Percentiles rank a stretch among this genome's conserved stretches.
phyloP scores from a whole-genome alignment of 2,888 invertebrate genomes.

The Leucophenga montana region DNA sequence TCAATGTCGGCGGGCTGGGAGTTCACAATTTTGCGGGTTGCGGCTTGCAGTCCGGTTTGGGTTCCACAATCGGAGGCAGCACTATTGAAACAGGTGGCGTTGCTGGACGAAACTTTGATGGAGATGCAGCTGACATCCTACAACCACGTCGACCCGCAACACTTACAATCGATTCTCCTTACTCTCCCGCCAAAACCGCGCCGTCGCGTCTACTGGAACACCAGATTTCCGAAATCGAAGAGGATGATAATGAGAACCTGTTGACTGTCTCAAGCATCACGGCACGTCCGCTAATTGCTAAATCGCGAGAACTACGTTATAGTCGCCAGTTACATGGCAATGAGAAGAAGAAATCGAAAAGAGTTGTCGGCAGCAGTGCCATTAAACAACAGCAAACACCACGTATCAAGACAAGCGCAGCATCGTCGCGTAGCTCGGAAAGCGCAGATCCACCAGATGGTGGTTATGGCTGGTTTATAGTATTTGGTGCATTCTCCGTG shows the following conservation, averaged over 20 bases:
- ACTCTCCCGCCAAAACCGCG: constrained; percentile 52
- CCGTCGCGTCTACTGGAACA: constrained; percentile 71
- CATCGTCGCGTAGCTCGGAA: constrained; percentile 65
- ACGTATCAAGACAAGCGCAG: constrained; percentile 43
- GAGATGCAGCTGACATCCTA: constrained; percentile 35
- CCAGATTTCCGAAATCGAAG: constrained; percentile 75
- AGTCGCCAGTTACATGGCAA: constrained; percentile 58
- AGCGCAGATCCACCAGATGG: constrained; percentile 78
- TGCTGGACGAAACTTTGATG: not conserved
- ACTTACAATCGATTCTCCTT: constrained; percentile 73
- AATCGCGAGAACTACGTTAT: constrained; percentile 77
- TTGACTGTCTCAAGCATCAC: constrained; percentile 83
- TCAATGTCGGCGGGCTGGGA: constrained; percentile 45
- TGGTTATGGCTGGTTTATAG: constrained; percentile 85
- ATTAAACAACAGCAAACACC: not conserved
- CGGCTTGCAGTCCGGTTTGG: constrained; percentile 20
- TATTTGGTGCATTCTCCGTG: constrained; percentile 84
- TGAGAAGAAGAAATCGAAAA: constrained; percentile 41
- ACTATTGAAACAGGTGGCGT: constrained; percentile 28
- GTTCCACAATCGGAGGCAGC: constrained; percentile 46
- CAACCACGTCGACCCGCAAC: constrained; percentile 74
- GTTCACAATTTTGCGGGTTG: not conserved
- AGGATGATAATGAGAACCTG: constrained; percentile 82
- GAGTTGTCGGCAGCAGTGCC: not conserved
- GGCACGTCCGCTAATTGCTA: constrained; percentile 81